Evolutionary conservation across 2,888 invertebrate genomes (phyloP).

Genomic region (Ypsolopha scabrella): DNA sequence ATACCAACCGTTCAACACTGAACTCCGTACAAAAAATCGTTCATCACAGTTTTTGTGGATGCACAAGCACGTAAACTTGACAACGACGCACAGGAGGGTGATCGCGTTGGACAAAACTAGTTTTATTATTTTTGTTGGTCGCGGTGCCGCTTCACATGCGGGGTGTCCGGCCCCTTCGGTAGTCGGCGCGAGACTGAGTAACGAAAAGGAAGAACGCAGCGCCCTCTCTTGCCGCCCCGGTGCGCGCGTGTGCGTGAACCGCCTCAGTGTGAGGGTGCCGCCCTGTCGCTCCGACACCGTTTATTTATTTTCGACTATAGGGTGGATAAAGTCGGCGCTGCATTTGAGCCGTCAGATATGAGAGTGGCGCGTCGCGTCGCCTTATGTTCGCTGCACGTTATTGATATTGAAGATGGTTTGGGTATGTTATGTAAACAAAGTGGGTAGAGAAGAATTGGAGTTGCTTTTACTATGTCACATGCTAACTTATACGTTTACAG

Average conservation of each 20-base stretch:
- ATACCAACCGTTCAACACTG: conserved; percentile 51
- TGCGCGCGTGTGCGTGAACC: conserved; percentile 31
- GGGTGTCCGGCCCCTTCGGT: conserved; percentile 41
- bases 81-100: conserved; percentile 33
- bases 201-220: conserved; percentile 33
- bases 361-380: background rate
- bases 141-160: conserved; percentile 40
- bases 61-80: conserved; percentile 46
- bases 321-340: conserved; percentile 23
- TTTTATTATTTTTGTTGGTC: conserved; percentile 50
- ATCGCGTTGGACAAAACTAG: conserved; percentile 61
- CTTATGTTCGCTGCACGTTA: background rate
- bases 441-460: background rate
- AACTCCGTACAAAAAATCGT: conserved; percentile 35
- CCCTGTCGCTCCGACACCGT: conserved; percentile 34
- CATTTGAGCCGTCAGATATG: conserved; percentile 4
- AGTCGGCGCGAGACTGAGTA: conserved; percentile 68
- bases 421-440: background rate
- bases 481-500: background rate
- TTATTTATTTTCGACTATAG: conserved; percentile 56
- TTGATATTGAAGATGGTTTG: conserved; percentile 2
- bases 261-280: conserved; percentile 14
- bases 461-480: background rate
- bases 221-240: conserved; percentile 44
- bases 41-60: conserved; percentile 39